Percentiles rank a stretch among this genome's conserved stretches.
Conservation (phyloP, 2,797 vertebrate species). For the Oreochromis mossambicus region DNA sequence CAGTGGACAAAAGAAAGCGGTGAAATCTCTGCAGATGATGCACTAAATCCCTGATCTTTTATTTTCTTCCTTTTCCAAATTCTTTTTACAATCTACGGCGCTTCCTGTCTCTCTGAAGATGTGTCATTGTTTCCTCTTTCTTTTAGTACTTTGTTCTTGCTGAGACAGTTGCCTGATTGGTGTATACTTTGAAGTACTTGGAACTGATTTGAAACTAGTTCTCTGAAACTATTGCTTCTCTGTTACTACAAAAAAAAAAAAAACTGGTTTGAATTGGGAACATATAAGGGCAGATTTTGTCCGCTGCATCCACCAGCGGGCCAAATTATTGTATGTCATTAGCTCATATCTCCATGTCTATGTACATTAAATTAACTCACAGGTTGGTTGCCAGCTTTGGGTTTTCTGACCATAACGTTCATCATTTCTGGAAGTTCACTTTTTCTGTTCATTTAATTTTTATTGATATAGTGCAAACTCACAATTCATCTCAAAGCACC, state of each 20-base stretch:
- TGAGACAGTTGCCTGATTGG: neutral
- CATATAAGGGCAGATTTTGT: neutral
- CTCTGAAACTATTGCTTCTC: neutral
- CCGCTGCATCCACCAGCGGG: neutral
- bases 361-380: neutral
- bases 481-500: neutral
- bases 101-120: neutral
- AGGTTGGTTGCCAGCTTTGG: neutral
- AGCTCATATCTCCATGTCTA: neutral
- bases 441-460: neutral
- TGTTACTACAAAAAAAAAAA: neutral
- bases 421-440: neutral
- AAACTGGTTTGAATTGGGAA: neutral
- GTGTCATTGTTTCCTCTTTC: neutral
- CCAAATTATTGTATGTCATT: neutral
- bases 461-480: neutral
- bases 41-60: neutral
- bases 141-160: neutral
- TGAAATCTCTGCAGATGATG: neutral
- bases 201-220: neutral
- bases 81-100: neutral
- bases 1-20: neutral
- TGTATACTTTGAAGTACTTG: neutral
- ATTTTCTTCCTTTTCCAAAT: neutral
- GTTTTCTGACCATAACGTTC: neutral